These are phyloP conservation scores for Macrophya alboannulata DNA, from an alignment of 2,888 invertebrate genomes.

Conservation along the genomic window DNA sequence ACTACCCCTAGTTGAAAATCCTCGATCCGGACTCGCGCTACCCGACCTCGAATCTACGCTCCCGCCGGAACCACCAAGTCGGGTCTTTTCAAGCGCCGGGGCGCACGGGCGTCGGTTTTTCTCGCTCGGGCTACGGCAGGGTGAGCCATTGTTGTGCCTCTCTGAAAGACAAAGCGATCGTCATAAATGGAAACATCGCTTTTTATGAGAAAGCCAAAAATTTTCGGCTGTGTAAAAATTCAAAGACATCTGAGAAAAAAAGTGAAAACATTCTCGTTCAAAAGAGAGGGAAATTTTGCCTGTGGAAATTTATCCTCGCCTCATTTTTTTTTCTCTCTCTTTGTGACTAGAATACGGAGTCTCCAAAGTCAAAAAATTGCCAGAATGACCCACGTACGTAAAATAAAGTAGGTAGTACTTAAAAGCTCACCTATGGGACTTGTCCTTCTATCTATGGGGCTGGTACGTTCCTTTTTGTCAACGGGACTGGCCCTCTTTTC, in stretches of 20 bases:
- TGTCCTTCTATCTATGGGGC: constrained; percentile 70
- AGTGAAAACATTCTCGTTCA: too few species aligned
- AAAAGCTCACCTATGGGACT: constrained; percentile 70
- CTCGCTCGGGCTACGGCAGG: constrained; percentile 79
- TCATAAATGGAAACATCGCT: constrained; percentile 66
- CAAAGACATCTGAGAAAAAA: too few species aligned
- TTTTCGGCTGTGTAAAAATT: background rate
- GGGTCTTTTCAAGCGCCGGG: constrained; percentile 75
- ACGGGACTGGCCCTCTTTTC: constrained; percentile 78
- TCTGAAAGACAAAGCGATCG: constrained; percentile 66
- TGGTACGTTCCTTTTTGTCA: constrained; percentile 73
- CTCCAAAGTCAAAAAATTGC: background rate
- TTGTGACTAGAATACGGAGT: background rate
- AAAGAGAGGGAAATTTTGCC: too few species aligned
- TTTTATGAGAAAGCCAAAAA: background rate
- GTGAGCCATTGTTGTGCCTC: constrained; percentile 73
- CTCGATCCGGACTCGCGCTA: constrained; percentile 76
- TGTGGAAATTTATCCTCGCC: too few species aligned
- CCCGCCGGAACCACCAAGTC: constrained; percentile 76
- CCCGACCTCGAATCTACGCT: constrained; percentile 77
- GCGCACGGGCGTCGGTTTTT: constrained; percentile 80
- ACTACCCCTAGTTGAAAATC: constrained; percentile 65
- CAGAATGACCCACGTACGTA: background rate
- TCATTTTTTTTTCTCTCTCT: too few species aligned
- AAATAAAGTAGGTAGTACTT: background rate